These are phyloP conservation scores for Pelecanus crispus DNA, from an alignment of 2,113 vertebrate genomes.

Conservation along the genomic window DNA sequence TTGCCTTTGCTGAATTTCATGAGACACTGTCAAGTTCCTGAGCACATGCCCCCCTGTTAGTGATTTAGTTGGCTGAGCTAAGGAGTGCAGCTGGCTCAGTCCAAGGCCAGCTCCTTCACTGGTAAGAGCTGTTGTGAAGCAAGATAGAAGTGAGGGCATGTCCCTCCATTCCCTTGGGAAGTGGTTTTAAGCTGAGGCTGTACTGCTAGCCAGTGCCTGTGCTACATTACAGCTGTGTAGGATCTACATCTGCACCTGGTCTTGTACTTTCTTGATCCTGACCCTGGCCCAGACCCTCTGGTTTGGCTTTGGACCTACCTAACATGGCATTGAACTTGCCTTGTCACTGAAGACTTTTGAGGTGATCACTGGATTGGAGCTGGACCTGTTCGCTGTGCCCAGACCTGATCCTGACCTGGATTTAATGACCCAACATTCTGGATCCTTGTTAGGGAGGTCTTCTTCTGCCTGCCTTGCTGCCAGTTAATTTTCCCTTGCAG, in stretches of 20 bases:
- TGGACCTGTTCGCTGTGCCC: neutral
- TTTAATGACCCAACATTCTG: neutral
- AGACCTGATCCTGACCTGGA: neutral
- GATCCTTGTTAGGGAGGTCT: neutral
- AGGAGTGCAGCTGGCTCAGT: neutral
- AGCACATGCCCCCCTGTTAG: neutral
- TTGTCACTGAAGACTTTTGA: neutral
- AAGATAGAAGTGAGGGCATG: neutral
- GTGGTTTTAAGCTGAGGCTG: neutral
- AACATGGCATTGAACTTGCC: neutral
- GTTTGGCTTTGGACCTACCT: neutral
- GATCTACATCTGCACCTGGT: neutral
- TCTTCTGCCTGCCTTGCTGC: neutral
- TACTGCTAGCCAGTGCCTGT: neutral
- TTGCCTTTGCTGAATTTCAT: neutral
- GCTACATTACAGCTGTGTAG: neutral
- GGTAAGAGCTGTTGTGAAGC: neutral
- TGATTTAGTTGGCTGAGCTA: neutral
- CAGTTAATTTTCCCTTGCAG: neutral
- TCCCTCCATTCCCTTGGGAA: neutral
- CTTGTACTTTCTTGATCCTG: neutral
- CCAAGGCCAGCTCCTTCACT: neutral
- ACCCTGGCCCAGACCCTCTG: neutral
- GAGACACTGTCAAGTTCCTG: neutral
- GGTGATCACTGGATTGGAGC: neutral